These are phyloP conservation scores for Brevimyrus niger DNA, from an alignment of 2,113 vertebrate species.

Conservation along the genomic window DNA sequence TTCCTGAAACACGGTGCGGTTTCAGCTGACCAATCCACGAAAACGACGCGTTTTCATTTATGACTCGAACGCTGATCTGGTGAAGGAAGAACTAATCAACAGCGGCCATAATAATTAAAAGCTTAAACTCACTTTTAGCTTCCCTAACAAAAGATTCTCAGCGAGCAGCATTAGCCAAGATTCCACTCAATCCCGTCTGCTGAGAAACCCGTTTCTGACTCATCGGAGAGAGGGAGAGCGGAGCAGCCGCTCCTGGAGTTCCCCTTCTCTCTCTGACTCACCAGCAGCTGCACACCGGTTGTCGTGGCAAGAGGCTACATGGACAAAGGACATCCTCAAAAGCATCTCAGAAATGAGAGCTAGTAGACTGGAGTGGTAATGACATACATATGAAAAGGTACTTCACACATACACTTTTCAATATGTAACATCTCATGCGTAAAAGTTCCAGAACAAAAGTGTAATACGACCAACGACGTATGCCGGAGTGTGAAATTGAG, in stretches of 20 bases:
- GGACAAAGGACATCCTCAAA: not conserved
- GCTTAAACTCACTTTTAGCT: conserved; percentile 33
- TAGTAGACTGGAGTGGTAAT: not conserved
- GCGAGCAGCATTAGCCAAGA: not conserved
- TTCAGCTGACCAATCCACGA: not conserved
- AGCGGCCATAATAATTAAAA: not conserved
- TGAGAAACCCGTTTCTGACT: conserved; percentile 60
- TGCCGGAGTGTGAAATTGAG: not conserved
- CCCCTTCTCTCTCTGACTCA: conserved; percentile 32
- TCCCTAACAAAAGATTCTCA: conserved; percentile 26
- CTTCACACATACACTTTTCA: not conserved
- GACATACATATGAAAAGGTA: not conserved
- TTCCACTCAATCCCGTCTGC: not conserved
- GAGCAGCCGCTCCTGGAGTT: conserved; percentile 45
- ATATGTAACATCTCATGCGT: not conserved
- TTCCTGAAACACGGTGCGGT: not conserved
- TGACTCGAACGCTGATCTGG: not conserved
- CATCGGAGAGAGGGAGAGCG: conserved; percentile 40
- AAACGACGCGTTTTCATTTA: not conserved
- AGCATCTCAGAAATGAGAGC: not conserved
- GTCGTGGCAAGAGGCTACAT: not conserved
- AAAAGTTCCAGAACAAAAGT: not conserved
- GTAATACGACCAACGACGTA: not conserved
- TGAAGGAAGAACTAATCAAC: not conserved
- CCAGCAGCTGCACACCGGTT: conserved; percentile 5